A percentile compares a stretch with the other conserved stretches of the same genome.
Conservation (phyloP, 2,113 vertebrate species). For the Scytalopus superciliaris region DNA sequence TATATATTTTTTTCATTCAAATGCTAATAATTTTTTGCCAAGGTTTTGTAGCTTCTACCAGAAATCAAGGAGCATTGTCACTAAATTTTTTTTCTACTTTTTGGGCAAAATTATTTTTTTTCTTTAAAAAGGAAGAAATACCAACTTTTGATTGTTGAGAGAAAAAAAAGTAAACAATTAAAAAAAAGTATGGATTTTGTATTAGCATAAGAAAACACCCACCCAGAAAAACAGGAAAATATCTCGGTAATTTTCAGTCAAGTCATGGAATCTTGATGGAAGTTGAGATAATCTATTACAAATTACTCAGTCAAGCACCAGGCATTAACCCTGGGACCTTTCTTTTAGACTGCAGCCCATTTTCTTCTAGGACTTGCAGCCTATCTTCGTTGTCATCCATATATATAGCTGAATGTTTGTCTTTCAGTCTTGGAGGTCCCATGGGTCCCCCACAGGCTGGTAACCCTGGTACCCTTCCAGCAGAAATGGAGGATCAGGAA, state of each 20-base stretch:
- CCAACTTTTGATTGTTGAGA: background rate
- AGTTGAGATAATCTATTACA: background rate
- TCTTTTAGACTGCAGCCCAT: background rate
- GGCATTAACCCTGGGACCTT: background rate
- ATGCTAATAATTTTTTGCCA: background rate
- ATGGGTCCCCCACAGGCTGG: background rate
- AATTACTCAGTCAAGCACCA: background rate
- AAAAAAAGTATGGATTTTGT: fast-evolving
- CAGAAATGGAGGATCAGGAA: background rate
- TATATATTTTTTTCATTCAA: background rate
- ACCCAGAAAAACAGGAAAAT: background rate
- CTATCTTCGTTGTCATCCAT: background rate
- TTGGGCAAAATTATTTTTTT: background rate
- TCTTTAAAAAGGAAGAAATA: background rate
- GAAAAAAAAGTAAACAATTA: background rate
- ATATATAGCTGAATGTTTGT: background rate
- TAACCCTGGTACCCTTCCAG: background rate
- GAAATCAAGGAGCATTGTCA: background rate
- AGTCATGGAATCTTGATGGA: background rate
- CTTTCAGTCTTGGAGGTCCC: background rate
- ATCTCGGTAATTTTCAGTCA: background rate
- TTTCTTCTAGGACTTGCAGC: background rate
- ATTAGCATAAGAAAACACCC: background rate
- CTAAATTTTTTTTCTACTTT: background rate
- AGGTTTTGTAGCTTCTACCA: background rate